These are phyloP conservation scores for Panagrolaimus sp. DNA, from an alignment of 1,140 invertebrate species.

Conservation along the genomic window DNA sequence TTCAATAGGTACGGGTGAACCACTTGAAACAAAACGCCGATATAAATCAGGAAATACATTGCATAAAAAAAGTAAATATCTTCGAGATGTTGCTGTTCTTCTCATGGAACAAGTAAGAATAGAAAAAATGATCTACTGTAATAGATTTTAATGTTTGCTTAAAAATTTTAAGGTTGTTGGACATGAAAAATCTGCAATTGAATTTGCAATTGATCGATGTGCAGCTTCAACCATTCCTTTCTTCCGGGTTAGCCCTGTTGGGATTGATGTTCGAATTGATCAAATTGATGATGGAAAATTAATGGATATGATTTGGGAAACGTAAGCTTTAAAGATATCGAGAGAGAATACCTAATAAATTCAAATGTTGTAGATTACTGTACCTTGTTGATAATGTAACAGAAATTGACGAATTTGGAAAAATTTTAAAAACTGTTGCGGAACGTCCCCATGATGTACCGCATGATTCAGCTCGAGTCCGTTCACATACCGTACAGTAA, in stretches of 20 bases:
- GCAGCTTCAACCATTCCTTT: constrained; percentile 49
- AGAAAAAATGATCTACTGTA: neutral
- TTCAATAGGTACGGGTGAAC: constrained; percentile 54
- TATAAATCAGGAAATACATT: constrained; percentile 48
- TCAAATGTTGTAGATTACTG: too few species aligned
- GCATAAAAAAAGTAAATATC: constrained; percentile 35
- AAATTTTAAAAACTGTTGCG: constrained; percentile 18
- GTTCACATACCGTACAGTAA: constrained; percentile 13
- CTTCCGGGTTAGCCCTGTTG: constrained; percentile 42
- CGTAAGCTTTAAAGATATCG: too few species aligned
- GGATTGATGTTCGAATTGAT: constrained; percentile 50
- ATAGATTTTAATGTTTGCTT: neutral
- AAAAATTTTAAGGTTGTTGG: constrained; percentile 43
- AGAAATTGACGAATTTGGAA: constrained; percentile 22
- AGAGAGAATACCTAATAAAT: too few species aligned
- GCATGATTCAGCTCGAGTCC: constrained; percentile 5
- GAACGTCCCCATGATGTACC: constrained; percentile 9
- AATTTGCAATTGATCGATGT: constrained; percentile 49
- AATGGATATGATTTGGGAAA: constrained; percentile 54
- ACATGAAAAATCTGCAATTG: constrained; percentile 48
- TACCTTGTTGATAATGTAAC: constrained; percentile 26
- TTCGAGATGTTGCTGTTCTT: constrained; percentile 41
- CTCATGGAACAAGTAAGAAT: constrained; percentile 49
- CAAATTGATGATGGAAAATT: constrained; percentile 53
- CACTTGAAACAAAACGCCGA: constrained; percentile 40